These are phyloP conservation scores for Lepidochitona cinerea DNA, from an alignment of 2,888 invertebrate species.

Conservation along the genomic window DNA sequence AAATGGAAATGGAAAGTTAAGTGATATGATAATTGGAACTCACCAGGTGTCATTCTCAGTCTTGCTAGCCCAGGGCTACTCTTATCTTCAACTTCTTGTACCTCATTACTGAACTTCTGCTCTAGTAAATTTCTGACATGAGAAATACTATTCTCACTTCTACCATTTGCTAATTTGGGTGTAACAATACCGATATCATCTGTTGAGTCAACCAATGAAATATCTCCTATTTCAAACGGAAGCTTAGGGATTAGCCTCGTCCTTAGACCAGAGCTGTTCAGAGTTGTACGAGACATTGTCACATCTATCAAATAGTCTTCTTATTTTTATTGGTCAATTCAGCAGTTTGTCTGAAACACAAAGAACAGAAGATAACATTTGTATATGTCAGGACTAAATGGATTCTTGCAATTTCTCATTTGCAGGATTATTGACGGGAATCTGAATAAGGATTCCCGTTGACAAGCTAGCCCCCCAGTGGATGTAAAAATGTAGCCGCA, in stretches of 20 bases:
- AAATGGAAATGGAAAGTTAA: too few species aligned
- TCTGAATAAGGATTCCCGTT: too few species aligned
- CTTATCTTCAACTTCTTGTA: constrained; percentile 31
- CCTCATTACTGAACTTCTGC: not conserved
- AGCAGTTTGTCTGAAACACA: too few species aligned
- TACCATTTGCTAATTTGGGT: not conserved
- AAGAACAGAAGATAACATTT: too few species aligned
- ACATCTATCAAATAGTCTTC: too few species aligned
- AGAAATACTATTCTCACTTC: not conserved
- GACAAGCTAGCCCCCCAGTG: too few species aligned
- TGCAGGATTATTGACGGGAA: too few species aligned
- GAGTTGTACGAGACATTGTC: not conserved
- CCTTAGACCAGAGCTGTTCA: not conserved
- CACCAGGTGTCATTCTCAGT: constrained; percentile 58
- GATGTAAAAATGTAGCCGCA: too few species aligned
- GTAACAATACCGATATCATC: not conserved
- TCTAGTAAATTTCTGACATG: not conserved
- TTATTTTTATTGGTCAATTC: too few species aligned
- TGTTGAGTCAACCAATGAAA: not conserved
- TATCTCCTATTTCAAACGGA: not conserved
- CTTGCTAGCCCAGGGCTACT: constrained; percentile 55
- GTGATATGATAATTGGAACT: not conserved
- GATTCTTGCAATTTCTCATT: too few species aligned
- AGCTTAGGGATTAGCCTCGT: not conserved
- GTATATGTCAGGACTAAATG: too few species aligned